A percentile compares a stretch with the other conserved stretches of the same genome.
phyloP scores from a whole-genome alignment of 1,140 invertebrate species.

The Alviniconcha marisindica region DNA sequence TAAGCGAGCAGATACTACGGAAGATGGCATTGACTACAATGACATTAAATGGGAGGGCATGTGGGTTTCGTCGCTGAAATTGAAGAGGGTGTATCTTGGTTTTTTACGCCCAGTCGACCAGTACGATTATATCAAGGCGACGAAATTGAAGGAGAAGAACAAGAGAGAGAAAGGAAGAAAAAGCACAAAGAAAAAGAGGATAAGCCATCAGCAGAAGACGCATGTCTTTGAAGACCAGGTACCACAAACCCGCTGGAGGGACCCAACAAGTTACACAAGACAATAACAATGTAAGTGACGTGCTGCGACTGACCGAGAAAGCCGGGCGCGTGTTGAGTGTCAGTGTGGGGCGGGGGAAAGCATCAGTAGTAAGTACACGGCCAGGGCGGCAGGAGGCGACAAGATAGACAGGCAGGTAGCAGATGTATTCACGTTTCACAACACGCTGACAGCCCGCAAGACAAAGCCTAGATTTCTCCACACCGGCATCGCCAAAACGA shows the following conservation, averaged over 20 bases:
- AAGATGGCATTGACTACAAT: too few relatives aligned
- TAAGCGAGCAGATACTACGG: too few relatives aligned
- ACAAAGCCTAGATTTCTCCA: conserved; percentile 16
- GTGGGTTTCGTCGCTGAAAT: too few relatives aligned
- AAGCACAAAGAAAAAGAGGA: background rate
- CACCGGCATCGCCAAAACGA: conserved; percentile 8
- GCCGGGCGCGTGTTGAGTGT: background rate
- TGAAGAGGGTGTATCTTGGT: too few relatives aligned
- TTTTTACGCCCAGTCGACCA: too few relatives aligned
- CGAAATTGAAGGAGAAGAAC: background rate
- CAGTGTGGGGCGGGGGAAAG: background rate
- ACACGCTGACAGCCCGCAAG: background rate
- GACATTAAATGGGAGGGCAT: too few relatives aligned
- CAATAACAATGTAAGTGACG: background rate
- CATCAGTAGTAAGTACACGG: background rate
- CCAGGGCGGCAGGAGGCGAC: background rate
- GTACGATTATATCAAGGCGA: too few relatives aligned
- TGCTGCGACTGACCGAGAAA: background rate
- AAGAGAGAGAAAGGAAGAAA: background rate
- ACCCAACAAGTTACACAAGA: background rate
- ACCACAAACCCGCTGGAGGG: background rate
- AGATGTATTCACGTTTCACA: conserved; percentile 24
- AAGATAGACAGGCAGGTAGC: background rate
- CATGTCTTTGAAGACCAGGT: background rate
- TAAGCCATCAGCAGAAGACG: background rate